Evolutionary conservation across 2,113 vertebrate species (phyloP).

Genomic region (Cynopterus brachyotis): DNA sequence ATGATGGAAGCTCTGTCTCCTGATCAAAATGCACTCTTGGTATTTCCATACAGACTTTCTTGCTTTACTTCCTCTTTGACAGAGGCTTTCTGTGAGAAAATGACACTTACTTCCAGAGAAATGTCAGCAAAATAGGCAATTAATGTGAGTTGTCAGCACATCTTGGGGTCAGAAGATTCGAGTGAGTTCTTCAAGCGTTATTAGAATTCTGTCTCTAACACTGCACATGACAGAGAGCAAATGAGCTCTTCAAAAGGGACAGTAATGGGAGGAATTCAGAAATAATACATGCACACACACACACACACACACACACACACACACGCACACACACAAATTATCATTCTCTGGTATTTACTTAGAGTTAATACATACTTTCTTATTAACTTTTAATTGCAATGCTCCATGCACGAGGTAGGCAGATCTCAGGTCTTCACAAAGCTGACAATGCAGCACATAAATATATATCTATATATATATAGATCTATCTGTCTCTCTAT

Average conservation of each 20-base stretch:
- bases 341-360: background rate
- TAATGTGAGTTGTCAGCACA: background rate
- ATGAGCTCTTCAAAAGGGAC: background rate
- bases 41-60: background rate
- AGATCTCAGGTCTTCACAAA: background rate
- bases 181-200: background rate
- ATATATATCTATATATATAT: too few relatives aligned
- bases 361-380: background rate
- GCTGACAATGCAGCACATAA: background rate
- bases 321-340: background rate
- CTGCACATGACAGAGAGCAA: background rate
- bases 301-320: background rate
- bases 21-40: background rate
- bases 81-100: background rate
- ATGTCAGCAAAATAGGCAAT: conserved; percentile 40
- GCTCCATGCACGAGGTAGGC: accelerated
- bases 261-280: background rate
- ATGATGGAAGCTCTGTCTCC: background rate
- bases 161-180: background rate
- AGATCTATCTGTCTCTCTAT: too few relatives aligned
- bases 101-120: background rate
- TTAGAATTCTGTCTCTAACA: background rate
- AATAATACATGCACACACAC: background rate
- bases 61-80: background rate
- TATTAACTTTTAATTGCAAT: background rate